Conservation (phyloP, 1,140 invertebrate species). For the Eriocheir sinensis region DNA sequence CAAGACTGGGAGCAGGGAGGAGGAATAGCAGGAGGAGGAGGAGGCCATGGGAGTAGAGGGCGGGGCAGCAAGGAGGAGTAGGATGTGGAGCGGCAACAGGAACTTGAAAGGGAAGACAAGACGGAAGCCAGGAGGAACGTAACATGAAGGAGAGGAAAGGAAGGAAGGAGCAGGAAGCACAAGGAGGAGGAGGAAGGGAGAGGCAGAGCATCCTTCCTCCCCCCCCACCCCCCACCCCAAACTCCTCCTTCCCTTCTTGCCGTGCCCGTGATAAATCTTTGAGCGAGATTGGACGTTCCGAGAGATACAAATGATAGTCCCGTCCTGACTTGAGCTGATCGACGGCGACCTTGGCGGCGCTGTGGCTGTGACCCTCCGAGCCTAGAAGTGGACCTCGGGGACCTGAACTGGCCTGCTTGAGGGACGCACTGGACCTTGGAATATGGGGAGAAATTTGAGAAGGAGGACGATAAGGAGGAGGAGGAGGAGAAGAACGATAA, state of each 20-base stretch:
- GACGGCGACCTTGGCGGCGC: not conserved
- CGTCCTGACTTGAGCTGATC: not conserved
- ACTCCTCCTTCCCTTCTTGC: not conserved
- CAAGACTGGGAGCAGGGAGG: no score
- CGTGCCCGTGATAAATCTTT: not conserved
- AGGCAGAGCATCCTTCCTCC: not conserved
- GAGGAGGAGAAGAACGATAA: not conserved
- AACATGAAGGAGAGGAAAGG: no score
- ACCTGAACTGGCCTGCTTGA: no score
- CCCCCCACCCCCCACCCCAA: no score
- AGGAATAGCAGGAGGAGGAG: no score
- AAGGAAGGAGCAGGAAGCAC: not conserved
- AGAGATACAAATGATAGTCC: slow-evolving; percentile 3
- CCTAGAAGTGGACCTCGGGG: not conserved
- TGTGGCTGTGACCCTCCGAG: not conserved
- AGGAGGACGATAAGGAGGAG: not conserved
- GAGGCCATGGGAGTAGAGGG: no score
- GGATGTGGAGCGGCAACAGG: no score
- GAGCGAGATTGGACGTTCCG: not conserved
- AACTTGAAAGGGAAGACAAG: no score
- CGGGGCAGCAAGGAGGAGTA: no score
- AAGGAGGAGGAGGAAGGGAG: no score
- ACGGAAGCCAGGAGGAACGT: no score
- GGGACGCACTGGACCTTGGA: not conserved
- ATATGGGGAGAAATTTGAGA: no score